These are phyloP conservation scores for Colius striatus DNA, from an alignment of 2,113 vertebrate species.

Conservation along the genomic window DNA sequence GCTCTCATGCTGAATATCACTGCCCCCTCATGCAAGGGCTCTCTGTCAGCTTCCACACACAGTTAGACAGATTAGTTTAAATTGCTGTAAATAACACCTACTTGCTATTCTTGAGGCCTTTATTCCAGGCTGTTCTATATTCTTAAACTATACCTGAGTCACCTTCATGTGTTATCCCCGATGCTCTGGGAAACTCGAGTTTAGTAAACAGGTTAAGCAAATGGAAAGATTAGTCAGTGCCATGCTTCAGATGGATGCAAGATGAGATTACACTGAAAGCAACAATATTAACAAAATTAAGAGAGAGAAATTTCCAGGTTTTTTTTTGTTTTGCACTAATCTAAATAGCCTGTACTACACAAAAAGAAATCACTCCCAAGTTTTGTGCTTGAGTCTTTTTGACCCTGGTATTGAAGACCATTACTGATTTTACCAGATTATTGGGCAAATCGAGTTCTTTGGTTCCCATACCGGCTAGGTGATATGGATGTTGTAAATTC, in stretches of 20 bases:
- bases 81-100: slow-evolving; percentile 48
- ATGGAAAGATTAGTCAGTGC: slow-evolving; percentile 32
- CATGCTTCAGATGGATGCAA: slow-evolving; percentile 20
- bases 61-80: slow-evolving; percentile 16
- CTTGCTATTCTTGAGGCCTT: slow-evolving; percentile 32
- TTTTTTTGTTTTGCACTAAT: background rate
- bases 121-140: slow-evolving; percentile 33
- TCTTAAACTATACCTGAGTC: slow-evolving; percentile 55
- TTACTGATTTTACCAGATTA: background rate
- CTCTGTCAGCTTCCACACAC: background rate
- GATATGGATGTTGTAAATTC: background rate
- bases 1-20: background rate
- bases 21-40: background rate
- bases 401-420: background rate
- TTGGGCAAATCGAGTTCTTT: background rate
- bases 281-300: background rate
- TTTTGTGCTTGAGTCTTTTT: background rate
- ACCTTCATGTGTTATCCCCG: slow-evolving; percentile 20
- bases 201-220: slow-evolving; percentile 59
- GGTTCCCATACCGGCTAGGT: background rate
- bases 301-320: background rate
- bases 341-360: background rate
- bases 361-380: background rate
- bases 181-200: background rate
- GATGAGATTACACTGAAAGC: background rate